Percentiles rank a stretch among this genome's conserved stretches.
Evolutionary conservation across 2,888 invertebrate species (phyloP).

Genomic region (Acrobasis consociella): DNA sequence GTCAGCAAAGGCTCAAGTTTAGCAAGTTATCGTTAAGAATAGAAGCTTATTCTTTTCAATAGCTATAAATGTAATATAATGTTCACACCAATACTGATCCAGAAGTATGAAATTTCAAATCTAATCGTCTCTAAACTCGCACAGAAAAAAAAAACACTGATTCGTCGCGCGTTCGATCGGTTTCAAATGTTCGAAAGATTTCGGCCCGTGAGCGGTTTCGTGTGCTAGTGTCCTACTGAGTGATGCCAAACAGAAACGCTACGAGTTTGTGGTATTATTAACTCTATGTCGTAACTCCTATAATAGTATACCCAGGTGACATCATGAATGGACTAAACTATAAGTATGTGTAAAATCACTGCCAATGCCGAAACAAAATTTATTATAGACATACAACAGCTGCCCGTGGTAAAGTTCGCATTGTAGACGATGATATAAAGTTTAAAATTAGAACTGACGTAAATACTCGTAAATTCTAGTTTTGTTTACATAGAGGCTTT

Average conservation of each 20-base stretch:
- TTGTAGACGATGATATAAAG: constrained; percentile 33
- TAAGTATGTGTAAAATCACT: constrained; percentile 45
- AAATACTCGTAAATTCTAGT: constrained; percentile 60
- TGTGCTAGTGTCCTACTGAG: constrained; percentile 58
- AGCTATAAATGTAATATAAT: too few species aligned
- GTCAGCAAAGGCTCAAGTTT: background rate
- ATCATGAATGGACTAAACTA: constrained; percentile 61
- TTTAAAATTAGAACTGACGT: constrained; percentile 29
- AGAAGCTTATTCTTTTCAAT: background rate
- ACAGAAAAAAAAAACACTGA: constrained; percentile 6
- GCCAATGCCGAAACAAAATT: constrained; percentile 46
- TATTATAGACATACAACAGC: constrained; percentile 11
- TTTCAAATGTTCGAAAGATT: constrained; percentile 24
- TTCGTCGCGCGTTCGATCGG: constrained; percentile 22
- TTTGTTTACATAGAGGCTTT: constrained; percentile 56
- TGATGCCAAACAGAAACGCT: constrained; percentile 64
- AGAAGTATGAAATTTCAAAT: too few species aligned
- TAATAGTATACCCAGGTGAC: constrained; percentile 59
- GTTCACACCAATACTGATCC: background rate
- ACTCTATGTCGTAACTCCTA: constrained; percentile 61
- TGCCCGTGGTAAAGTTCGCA: constrained; percentile 22
- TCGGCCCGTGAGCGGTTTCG: constrained; percentile 47
- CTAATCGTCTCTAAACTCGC: too few species aligned
- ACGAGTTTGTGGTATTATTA: constrained; percentile 56
- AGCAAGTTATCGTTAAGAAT: background rate